Evolutionary conservation across 1,140 invertebrate genomes (phyloP).

Genomic region (Ladona fulva): DNA sequence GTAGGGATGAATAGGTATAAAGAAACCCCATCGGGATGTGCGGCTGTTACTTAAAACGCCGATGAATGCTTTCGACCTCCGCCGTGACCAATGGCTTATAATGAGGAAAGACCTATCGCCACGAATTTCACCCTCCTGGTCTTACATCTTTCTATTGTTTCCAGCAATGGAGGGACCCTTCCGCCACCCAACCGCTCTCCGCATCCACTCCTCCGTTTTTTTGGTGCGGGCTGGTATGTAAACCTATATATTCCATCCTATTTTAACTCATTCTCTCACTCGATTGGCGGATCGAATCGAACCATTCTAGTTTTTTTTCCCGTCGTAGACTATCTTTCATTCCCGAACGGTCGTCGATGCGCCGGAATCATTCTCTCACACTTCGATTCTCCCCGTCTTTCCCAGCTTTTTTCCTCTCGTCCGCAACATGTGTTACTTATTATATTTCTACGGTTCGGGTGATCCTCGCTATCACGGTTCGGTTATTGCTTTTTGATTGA

Average conservation of each 20-base stretch:
- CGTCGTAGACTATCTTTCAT: not conserved
- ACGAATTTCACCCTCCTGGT: not conserved
- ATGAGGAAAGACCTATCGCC: not conserved
- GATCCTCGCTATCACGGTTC: not conserved
- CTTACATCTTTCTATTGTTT: not conserved
- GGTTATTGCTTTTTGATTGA: slow-evolving; percentile 10
- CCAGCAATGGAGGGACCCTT: not conserved
- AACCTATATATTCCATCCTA: too few species aligned
- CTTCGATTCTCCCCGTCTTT: not conserved
- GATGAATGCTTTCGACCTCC: not conserved
- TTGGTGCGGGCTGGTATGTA: too few species aligned
- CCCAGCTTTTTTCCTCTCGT: not conserved
- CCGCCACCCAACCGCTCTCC: too few species aligned
- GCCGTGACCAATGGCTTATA: not conserved
- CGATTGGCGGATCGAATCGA: not conserved
- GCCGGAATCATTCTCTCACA: not conserved
- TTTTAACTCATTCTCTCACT: not conserved
- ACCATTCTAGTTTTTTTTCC: not conserved
- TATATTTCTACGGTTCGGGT: not conserved
- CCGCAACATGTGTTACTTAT: not conserved
- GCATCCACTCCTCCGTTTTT: too few species aligned
- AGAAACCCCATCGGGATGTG: not conserved
- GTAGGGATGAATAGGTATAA: too few species aligned
- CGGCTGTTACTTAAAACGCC: not conserved
- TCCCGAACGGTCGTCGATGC: not conserved